Evolutionary conservation across 2,797 vertebrate species (phyloP), one percentile per base, ranked within the genome.

Genomic region (Epinephelus awoara): DNA sequence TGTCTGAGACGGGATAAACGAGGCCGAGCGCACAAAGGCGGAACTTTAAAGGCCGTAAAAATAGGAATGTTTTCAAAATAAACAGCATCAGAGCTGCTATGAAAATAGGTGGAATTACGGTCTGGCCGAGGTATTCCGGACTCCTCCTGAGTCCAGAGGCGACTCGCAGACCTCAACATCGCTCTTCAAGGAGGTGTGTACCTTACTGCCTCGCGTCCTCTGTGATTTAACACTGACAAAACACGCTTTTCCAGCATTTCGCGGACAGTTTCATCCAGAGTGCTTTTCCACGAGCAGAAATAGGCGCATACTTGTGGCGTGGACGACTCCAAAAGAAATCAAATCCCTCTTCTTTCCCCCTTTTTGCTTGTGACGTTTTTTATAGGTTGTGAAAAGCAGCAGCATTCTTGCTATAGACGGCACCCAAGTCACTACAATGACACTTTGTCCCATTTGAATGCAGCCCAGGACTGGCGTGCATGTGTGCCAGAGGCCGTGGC

Each of bases 21-120:
- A 81, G 83, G 69, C 75, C 10, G 67, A 95, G 91, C 79, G 95
- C 94, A 96, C 93, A 94, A 94, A 96, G 93, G 94, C 67, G 66
- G 83, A 82, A 87, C 85, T 82, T 91, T 82, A 65, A 87, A 93
- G 93, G 94, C 96, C 96, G 93, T 85, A 95, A 96, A 97, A 97
- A 93, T 77, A 85, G 95, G 96, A 98, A 97, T 97, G 97, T 98
- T 98, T 98, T 96, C 95, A 97, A 96, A 97, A 97, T 96, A 97
- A 98, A 97, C 96, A 96, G 87, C 88, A 92, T 89, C 90, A 89
- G 94, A 95, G 94, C 94, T 34, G 78, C 89, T 93, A 86, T 88
- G 88, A 91, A 92, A 92, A 93, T 86, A 92, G 85, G 88, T 77
- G 79, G 83, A 89, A 88, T 91, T 85, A 82, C 79, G 72, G 83